Percentiles rank a stretch among this genome's conserved stretches.
These are phyloP conservation scores for Drosophila meridionalis DNA, from an alignment of 2,888 invertebrate species.

Conservation along the genomic window DNA sequence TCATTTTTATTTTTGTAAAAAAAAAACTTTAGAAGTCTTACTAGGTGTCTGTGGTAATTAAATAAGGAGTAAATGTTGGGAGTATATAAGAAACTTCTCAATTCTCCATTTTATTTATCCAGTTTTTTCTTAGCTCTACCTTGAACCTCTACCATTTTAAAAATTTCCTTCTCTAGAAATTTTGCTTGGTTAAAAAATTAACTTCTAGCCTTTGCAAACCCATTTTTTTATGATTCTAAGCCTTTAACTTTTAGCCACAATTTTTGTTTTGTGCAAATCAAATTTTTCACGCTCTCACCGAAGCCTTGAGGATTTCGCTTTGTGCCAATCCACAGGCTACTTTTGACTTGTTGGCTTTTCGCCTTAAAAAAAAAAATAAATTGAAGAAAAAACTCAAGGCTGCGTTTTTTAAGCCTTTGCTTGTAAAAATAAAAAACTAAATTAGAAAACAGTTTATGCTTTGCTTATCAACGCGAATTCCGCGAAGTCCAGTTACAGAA, in stretches of 20 bases:
- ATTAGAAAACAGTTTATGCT: conserved; percentile 24
- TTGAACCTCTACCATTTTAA: background rate
- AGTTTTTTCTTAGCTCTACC: background rate
- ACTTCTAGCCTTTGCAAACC: conserved; percentile 15
- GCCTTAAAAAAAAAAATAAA: conserved; percentile 39
- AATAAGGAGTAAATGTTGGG: too few species aligned
- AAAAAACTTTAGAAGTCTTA: too few species aligned
- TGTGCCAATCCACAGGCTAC: conserved; percentile 30
- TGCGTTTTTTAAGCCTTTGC: conserved; percentile 71
- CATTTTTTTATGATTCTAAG: conserved; percentile 34
- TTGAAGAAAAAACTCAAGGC: conserved; percentile 47
- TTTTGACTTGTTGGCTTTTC: conserved; percentile 78
- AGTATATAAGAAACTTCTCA: too few species aligned
- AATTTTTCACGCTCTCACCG: conserved; percentile 36
- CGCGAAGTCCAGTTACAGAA: conserved; percentile 35
- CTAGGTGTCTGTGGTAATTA: too few species aligned
- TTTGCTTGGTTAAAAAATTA: conserved; percentile 16
- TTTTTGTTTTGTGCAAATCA: conserved; percentile 19
- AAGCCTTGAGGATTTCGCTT: conserved; percentile 17
- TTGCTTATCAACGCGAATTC: conserved; percentile 46
- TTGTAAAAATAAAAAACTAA: conserved; percentile 33
- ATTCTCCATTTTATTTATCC: background rate
- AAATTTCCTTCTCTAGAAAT: conserved; percentile 29
- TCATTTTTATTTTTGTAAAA: too few species aligned
- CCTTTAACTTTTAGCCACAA: conserved; percentile 56